Evolutionary conservation across 2,888 invertebrate species (phyloP), one percentile per base, ranked within the genome.

Genomic region (Drosophila mulleri): DNA sequence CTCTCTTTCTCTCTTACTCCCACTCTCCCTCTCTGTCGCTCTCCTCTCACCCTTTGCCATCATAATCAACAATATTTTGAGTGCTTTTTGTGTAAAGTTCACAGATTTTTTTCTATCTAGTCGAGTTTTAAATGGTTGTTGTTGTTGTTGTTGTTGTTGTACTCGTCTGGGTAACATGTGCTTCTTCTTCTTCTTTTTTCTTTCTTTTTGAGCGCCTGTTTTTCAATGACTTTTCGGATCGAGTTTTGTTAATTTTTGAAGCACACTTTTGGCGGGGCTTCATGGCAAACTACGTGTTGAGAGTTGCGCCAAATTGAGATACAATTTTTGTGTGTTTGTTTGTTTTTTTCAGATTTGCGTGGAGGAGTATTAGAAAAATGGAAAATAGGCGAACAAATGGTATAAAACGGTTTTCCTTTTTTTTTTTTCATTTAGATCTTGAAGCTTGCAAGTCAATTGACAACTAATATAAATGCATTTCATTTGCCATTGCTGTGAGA

Each of bases 1-100:
- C 39, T n/a, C 18, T 4, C 26, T 16, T 16, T n/a, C 26, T 3
- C 41, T 5, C 16, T 39, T 16, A 3, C 12, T 2, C 37, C 37
- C 6, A 14, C 0, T 39, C 37, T 12, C 35, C 3, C 23, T 37
- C 35, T 3, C 18, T 50, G 18, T 41, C 9, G n/a, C 14, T 53
- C 57, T 26, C 4, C 5, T 26, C 5, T 39, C 45, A 39, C 23
- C 39, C 26, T 57, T 52, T 39, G 45, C 50, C 57, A 72, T 66
- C 81, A 82, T 85, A 86, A 84, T 85, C 84, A 85, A 85, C 83
- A 86, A 85, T 86, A 86, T 86, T 85, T 85, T 72, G 84, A 85
- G 84, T 86, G 82, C 80, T 85, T 85, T 85, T 84, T 84, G 82
- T 79, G 77, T 73, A 75, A 72, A 82, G 82, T 82, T 83, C 68